A percentile compares a stretch with the other conserved stretches of the same genome.
phyloP scores from a whole-genome alignment of 2,113 vertebrate species.

The Spheniscus mendiculus region DNA sequence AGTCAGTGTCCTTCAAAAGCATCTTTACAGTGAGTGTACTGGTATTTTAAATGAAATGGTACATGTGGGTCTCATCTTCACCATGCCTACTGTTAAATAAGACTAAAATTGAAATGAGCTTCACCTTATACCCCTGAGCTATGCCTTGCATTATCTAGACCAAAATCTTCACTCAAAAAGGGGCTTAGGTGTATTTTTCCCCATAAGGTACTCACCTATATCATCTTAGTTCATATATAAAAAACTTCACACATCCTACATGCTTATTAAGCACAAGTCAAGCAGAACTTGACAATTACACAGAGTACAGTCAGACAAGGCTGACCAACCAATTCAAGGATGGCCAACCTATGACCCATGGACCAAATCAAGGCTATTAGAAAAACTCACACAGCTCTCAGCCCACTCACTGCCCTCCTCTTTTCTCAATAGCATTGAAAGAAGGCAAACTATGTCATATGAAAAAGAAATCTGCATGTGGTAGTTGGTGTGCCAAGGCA shows the following conservation, averaged over 20 bases:
- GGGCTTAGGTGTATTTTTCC: neutral
- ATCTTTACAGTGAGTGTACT: neutral
- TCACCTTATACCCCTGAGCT: neutral
- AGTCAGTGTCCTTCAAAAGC: neutral
- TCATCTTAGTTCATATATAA: neutral
- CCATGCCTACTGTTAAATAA: neutral
- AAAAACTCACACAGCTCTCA: neutral
- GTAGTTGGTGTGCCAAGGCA: neutral
- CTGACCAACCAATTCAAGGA: neutral
- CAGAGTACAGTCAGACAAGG: neutral
- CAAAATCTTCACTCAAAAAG: neutral
- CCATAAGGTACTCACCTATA: neutral
- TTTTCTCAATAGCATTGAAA: neutral
- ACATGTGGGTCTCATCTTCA: neutral
- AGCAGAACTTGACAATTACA: neutral
- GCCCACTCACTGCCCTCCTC: fast-evolving
- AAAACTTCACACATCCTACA: neutral
- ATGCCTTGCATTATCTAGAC: neutral
- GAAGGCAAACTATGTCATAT: neutral
- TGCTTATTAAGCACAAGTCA: neutral
- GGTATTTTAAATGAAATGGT: neutral
- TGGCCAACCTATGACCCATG: neutral
- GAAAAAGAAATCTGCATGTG: neutral
- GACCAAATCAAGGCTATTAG: neutral
- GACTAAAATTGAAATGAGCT: neutral